Percentiles rank a stretch among this genome's conserved stretches.
phyloP scores from a whole-genome alignment of 2,888 invertebrate genomes.

The Gastracanthus pulcherrimus region DNA sequence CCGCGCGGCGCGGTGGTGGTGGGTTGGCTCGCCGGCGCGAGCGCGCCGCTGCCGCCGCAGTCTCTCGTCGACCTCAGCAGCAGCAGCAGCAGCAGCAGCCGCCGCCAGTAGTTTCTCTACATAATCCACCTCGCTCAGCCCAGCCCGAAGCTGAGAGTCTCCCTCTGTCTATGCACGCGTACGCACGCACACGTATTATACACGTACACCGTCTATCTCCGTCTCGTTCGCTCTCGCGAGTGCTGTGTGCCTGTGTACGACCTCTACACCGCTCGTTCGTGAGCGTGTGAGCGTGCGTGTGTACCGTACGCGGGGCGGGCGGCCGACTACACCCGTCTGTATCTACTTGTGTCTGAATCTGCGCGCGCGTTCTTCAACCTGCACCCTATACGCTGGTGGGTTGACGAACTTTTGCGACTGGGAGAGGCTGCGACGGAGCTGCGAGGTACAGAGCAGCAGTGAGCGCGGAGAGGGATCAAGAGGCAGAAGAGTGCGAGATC shows the following conservation, averaged over 20 bases:
- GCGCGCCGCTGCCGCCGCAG: conserved; percentile 58
- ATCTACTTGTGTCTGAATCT: conserved; percentile 5
- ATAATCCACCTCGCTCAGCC: conserved; percentile 25
- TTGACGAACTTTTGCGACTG: not conserved
- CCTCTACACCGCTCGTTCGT: too few species aligned
- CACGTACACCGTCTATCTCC: not conserved
- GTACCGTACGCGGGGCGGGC: not conserved
- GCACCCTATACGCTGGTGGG: not conserved
- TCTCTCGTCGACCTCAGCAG: conserved; percentile 64
- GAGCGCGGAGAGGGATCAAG: not conserved
- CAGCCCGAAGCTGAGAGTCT: not conserved
- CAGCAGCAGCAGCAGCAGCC: conserved; percentile 55
- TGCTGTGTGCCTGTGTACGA: not conserved
- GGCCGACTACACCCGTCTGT: conserved; percentile 20
- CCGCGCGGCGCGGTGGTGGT: not conserved
- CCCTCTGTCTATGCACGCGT: not conserved
- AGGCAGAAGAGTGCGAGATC: not conserved
- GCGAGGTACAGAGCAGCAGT: not conserved
- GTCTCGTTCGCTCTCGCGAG: not conserved
- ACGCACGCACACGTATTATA: not conserved
- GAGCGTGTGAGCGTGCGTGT: not conserved
- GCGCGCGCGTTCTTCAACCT: not conserved
- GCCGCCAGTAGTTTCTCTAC: conserved; percentile 41
- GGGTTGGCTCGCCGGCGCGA: conserved; percentile 43
- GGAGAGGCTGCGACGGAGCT: not conserved